Conservation (phyloP, 2,888 invertebrate genomes). For the Agrilus mali region DNA sequence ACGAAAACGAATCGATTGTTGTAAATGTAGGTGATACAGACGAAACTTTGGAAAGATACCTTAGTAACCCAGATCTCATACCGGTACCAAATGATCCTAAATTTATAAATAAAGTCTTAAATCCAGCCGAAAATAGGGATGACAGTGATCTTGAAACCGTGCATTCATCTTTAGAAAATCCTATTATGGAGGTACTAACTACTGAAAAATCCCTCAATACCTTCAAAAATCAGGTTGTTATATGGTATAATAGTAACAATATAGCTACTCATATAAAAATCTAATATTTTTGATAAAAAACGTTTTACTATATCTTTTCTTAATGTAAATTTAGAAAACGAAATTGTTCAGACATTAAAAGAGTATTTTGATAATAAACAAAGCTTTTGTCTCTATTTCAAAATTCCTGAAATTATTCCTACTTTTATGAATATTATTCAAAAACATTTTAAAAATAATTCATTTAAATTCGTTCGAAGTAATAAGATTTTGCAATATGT, state of each 20-base stretch:
- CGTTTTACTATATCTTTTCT: not conserved
- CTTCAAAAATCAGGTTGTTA: not conserved
- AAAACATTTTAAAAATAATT: slow-evolving; percentile 4
- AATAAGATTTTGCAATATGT: slow-evolving; percentile 3
- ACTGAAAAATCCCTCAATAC: not conserved
- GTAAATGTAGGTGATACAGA: too few species aligned
- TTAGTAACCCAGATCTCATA: too few species aligned
- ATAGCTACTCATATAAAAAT: not conserved
- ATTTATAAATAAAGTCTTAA: too few species aligned
- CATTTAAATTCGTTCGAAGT: slow-evolving; percentile 4
- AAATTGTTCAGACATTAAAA: slow-evolving; percentile 7
- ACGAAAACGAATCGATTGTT: too few species aligned
- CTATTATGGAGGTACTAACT: not conserved
- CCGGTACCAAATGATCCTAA: too few species aligned
- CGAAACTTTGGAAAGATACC: not conserved
- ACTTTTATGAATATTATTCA: slow-evolving; percentile 2
- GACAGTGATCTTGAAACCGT: too few species aligned
- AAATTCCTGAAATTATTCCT: not conserved
- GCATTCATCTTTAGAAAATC: not conserved
- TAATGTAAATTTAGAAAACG: slow-evolving; percentile 2
- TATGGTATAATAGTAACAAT: too few species aligned
- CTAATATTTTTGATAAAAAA: slow-evolving; percentile 2
- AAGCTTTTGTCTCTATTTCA: slow-evolving; percentile 5
- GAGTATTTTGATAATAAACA: slow-evolving; percentile 6
- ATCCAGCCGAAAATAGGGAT: too few species aligned